Conservation (phyloP, 2,113 vertebrate genomes). For the Microcebus ravelobensis region DNA sequence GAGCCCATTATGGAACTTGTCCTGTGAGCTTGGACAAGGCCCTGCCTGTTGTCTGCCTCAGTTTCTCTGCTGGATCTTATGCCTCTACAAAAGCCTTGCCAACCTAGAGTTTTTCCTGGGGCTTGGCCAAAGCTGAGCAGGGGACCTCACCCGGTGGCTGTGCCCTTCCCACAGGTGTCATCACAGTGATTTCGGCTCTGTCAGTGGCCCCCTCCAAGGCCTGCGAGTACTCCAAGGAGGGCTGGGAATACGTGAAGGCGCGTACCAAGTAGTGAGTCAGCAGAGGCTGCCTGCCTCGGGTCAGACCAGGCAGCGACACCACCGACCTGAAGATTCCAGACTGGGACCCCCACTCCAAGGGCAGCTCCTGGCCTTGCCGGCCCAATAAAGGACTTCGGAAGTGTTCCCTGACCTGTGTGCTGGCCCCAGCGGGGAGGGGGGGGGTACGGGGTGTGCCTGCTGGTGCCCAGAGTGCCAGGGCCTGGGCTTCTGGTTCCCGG, state of each 20-base stretch:
- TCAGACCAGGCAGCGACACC: rapidly evolving
- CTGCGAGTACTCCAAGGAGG: conserved; percentile 87
- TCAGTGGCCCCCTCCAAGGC: conserved; percentile 91
- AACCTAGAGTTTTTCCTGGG: background rate
- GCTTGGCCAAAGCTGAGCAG: background rate
- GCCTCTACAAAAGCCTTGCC: background rate
- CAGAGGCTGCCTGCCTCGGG: background rate
- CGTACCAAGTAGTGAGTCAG: conserved; percentile 84
- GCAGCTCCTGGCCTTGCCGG: conserved; percentile 23
- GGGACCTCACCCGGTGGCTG: background rate
- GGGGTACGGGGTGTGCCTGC: no score
- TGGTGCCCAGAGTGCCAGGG: background rate
- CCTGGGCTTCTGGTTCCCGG: background rate
- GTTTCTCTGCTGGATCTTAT: background rate
- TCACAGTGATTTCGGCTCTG: conserved; percentile 88
- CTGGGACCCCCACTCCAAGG: background rate
- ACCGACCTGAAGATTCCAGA: background rate
- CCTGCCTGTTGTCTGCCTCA: background rate
- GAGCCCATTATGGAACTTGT: background rate
- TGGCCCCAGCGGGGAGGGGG: background rate
- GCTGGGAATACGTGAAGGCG: conserved; percentile 91
- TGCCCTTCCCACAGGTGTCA: conserved; percentile 87
- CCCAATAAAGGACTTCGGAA: conserved; percentile 83
- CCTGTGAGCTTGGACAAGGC: background rate
- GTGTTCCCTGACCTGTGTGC: background rate